phyloP scores from a whole-genome alignment of 2,113 vertebrate genomes.

The Oncorhynchus kisutch region DNA sequence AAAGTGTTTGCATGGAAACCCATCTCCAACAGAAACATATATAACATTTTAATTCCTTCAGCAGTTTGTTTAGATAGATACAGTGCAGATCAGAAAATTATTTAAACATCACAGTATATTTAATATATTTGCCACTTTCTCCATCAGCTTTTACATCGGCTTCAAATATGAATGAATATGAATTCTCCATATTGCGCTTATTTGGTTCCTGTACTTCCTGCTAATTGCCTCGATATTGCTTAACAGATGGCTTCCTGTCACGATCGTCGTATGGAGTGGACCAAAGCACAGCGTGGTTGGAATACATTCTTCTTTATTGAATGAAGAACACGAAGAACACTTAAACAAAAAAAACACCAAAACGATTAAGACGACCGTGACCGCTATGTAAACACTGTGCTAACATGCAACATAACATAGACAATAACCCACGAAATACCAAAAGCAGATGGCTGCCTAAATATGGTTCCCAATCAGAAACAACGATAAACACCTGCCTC shows the following conservation, averaged over 20 bases:
- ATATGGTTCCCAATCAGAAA: no score
- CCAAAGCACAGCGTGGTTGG: no score
- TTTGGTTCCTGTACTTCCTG: conserved; percentile 40
- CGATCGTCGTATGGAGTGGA: no score
- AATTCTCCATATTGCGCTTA: conserved; percentile 34
- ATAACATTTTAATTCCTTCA: neutral
- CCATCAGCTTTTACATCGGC: conserved; percentile 7
- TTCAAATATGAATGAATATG: conserved; percentile 37
- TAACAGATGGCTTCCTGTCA: conserved; percentile 47
- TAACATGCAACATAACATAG: no score
- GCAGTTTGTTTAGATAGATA: neutral
- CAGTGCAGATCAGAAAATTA: neutral
- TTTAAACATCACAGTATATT: neutral
- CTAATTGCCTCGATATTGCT: conserved; percentile 52
- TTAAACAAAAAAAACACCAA: no score
- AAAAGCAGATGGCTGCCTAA: no score
- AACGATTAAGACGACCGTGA: no score
- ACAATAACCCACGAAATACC: no score
- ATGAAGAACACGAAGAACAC: no score
- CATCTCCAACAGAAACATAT: neutral
- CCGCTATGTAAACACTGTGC: no score
- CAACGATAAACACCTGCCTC: no score
- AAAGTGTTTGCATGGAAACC: neutral
- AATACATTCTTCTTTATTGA: no score
- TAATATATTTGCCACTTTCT: neutral